Percentiles rank a stretch among this genome's conserved stretches.
Evolutionary conservation across 1,140 invertebrate genomes (phyloP).

Genomic region (Lepidurus couesii): DNA sequence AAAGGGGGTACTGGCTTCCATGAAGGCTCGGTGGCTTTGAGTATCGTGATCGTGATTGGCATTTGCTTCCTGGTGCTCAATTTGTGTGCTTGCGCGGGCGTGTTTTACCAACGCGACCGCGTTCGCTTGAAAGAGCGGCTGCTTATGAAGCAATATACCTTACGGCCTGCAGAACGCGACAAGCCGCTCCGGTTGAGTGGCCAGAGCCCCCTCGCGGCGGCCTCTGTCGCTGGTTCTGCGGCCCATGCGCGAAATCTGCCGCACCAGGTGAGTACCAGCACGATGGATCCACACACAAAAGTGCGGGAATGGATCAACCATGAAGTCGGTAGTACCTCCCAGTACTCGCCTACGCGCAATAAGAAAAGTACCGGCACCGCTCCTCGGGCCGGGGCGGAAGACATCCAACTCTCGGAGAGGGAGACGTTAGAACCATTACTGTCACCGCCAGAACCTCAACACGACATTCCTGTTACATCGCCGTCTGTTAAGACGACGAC

Average conservation of each 20-base stretch:
- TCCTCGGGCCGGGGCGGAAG: neutral
- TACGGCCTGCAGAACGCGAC: slow-evolving; percentile 33
- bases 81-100: slow-evolving; percentile 62
- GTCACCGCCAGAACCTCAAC: neutral
- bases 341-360: slow-evolving; percentile 60
- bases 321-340: slow-evolving; percentile 46
- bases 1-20: neutral
- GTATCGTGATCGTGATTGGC: slow-evolving; percentile 68
- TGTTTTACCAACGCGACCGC: slow-evolving; percentile 69
- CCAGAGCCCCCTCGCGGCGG: neutral
- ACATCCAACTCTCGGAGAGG: slow-evolving; percentile 23
- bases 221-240: slow-evolving; percentile 9
- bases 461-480: slow-evolving; percentile 23
- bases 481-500: slow-evolving; percentile 19
- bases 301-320: slow-evolving; percentile 76
- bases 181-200: neutral
- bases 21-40: slow-evolving; percentile 51
- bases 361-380: slow-evolving; percentile 44
- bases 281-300: slow-evolving; percentile 74
- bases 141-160: slow-evolving; percentile 45
- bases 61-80: slow-evolving; percentile 76
- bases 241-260: slow-evolving; percentile 53
- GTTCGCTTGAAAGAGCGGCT: slow-evolving; percentile 49
- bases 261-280: slow-evolving; percentile 66
- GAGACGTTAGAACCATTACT: slow-evolving; percentile 31